Conservation (phyloP, 2,888 invertebrate genomes). For the Argyresthia albistria region DNA sequence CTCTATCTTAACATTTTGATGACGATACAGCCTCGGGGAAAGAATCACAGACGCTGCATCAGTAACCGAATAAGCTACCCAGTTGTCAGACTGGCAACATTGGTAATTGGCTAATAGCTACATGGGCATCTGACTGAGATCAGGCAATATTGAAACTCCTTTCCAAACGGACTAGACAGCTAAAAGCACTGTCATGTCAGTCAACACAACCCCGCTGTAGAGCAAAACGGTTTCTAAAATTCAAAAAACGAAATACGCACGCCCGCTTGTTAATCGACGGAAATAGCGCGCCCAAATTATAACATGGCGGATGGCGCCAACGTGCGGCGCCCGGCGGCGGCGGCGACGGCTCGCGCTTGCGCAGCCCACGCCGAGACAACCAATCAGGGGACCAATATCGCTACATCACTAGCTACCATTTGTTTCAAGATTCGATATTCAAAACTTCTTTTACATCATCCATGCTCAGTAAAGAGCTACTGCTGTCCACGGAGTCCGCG, state of each 20-base stretch:
- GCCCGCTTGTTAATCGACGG: slow-evolving; percentile 57
- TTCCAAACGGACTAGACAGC: background rate
- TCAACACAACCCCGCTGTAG: slow-evolving; percentile 7
- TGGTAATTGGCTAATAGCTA: too few species aligned
- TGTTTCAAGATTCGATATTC: too few species aligned
- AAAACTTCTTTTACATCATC: too few species aligned
- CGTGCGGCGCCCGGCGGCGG: slow-evolving; percentile 39
- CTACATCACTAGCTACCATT: too few species aligned
- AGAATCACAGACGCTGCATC: too few species aligned
- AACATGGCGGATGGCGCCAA: slow-evolving; percentile 61
- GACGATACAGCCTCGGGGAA: too few species aligned
- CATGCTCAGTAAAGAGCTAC: too few species aligned
- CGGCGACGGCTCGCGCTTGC: slow-evolving; percentile 6
- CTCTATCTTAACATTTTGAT: too few species aligned
- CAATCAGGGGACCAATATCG: background rate
- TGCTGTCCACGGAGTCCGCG: too few species aligned
- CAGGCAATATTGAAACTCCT: background rate
- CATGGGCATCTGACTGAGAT: background rate
- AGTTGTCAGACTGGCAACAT: too few species aligned
- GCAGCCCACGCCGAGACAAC: background rate
- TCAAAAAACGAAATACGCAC: slow-evolving; percentile 43
- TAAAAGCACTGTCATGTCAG: background rate
- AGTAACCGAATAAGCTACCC: too few species aligned
- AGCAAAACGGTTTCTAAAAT: slow-evolving; percentile 28
- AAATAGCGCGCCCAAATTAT: slow-evolving; percentile 68